Evolutionary conservation across 2,113 vertebrate genomes (phyloP), one percentile per base, ranked within the genome.

Genomic region (Centropus bengalensis): DNA sequence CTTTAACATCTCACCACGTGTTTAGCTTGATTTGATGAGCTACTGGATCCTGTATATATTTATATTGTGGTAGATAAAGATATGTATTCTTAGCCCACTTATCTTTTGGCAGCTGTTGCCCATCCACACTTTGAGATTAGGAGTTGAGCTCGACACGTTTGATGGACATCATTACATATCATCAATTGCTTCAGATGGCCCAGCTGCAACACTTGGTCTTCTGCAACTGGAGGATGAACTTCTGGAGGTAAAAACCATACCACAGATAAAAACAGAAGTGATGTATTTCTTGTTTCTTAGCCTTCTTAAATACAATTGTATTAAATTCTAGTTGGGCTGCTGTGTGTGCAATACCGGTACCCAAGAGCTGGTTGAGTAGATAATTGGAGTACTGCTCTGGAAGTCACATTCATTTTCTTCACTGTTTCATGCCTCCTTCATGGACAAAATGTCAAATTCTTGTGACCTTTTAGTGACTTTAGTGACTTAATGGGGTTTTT

Each of bases 151-250:
- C 79, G 99, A 99, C 97, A 99, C 99, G 0, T 99, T 99, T 70
- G 98, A 99, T 76, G 99, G 99, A 9, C 99, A 99, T 86, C 99
- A 99, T 96, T 99, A 99, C 83, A 98, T 99, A 90, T 99, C 99
- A 60, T 99, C 99, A 4, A 97, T 99, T 96, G 98, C 96, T 67
- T 98, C 99, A 21, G 99, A 99, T 33, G 98, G 98, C 52, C 99
- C 99, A 5, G 96, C 98, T 62, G 98, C 98, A 51, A 86, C 92
- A 40, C 98, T 99, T 33, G 98, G 98, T 30, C 93, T 98, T 51
- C 94, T 99, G 81, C 98, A 98, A 69, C 97, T 98, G 21, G 99
- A 99, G 80, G 99, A 99, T 88, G 99, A 99, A 91, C 98, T 99
- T 49, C 98, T 99, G 64, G 99, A 99, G 99, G 99, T 99, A 97